Base-by-base conservation (phyloP, 2,888 invertebrate genomes). In the Vesta saturnalis region DNA sequence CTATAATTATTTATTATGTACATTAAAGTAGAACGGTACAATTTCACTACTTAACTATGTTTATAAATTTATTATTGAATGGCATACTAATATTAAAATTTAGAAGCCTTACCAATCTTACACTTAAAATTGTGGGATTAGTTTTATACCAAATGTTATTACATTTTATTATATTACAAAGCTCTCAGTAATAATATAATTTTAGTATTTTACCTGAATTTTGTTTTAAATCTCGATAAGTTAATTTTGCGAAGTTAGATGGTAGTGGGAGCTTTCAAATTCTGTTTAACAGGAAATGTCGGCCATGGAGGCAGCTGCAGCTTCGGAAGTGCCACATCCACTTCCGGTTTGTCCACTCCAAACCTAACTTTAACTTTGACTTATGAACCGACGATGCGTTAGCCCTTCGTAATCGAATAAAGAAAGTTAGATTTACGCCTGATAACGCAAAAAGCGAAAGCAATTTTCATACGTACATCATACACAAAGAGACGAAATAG, bases 271-370 rank as follows among this genome's bases (percentile, higher is more conserved):
- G 43, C 10, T 59, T 54, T 18, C 35, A 56, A 61, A 57, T 49
- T 58, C 47, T 57, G 54, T 49, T 54, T 22, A 23, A 54, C 64
- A 70, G 67, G 67, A 70, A 67, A 67, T 46, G 67, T 49, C 60
- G 43, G 67, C 30, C 55, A 62, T 56, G 69, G 69, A 61, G 69
- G 62, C 72, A 69, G 72, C 69, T 69, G 72, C 64, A 71, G 65
- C 65, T 71, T 69, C 71, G 72, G 71, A 69, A 69, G 67, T 43
- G 60, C 64, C 64, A 52, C 68, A 60, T 67, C 65, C 67, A 67
- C 72, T 71, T 73, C 72, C 72, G 61, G 71, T 67, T 64, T 67
- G 69, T 69, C 67, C 62, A 61, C 64, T 64, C 60, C 60, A 64
- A 62, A 66, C 61, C 35, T 46, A 64, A 67, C 62, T 71, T 61